Base-by-base conservation (phyloP, 2,113 vertebrate species). In the Tachycineta bicolor region DNA sequence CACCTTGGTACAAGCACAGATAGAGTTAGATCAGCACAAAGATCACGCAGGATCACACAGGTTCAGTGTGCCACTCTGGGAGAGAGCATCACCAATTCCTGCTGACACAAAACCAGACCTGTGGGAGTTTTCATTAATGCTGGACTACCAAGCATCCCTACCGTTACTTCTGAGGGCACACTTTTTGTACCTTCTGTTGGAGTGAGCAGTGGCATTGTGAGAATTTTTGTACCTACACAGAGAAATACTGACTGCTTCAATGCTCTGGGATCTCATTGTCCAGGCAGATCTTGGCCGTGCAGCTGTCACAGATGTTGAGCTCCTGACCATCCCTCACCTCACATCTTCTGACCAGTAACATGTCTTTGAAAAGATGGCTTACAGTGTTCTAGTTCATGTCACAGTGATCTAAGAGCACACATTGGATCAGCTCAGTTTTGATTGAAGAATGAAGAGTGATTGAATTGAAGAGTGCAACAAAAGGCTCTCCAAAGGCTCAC, bases 201-300 rank as follows among this genome's bases (percentile, higher is more conserved):
- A 70, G 22, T 18, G 13, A 76, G 25, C 11, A n/a, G 37, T 29
- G 49, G 41, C 26, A 16, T 12, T 39, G 22, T 6, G 20, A 67
- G 77, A 59, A 65, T 25, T 76, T 83, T 28, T 65, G 62, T 21
- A 47, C 2, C 31, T 28, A 34, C 24, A 53, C 14, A 67, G 64
- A 37, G 29, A 73, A 80, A 56, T 11, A 28, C 1, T 1, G 1
- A 84, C 25, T 41, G 15, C 13, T 74, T 74, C 2, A 3, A 3
- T 12, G 58, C 10, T 31, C n/a, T 64, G 14, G 3, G 44, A 14
- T 24, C 0, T 0, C 7, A 3, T 14, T 52, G 28, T 12, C 31
- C 34, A 34, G 34, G 43, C 33, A 71, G 52, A 31, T 28, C 17
- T 75, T 79, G 62, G 62, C 39, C 21, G 15, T 8, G 13, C 34